Percentiles rank a stretch among this genome's conserved stretches.
Conservation (phyloP, 2,113 vertebrate genomes). For the Okapia johnstoni region DNA sequence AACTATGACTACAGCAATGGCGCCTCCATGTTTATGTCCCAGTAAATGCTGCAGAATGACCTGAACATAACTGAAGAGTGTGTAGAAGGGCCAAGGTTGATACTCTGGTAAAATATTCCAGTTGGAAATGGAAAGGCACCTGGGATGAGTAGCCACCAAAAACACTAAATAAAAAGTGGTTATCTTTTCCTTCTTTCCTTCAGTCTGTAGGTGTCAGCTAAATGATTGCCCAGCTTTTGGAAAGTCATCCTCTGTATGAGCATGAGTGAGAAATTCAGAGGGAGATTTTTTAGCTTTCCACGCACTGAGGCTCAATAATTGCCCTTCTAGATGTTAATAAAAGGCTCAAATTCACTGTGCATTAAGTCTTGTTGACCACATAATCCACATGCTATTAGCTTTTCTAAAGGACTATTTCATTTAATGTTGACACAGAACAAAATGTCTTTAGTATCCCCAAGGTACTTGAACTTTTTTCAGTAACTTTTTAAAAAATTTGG, state of each 20-base stretch:
- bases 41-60: not conserved
- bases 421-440: conserved; percentile 5
- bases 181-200: not conserved
- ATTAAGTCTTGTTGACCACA: not conserved
- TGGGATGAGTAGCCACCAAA: not conserved
- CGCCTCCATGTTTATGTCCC: not conserved
- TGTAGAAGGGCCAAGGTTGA: no score
- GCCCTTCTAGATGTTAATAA: not conserved
- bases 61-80: not conserved
- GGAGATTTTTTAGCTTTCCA: not conserved
- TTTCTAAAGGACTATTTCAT: conserved; percentile 1
- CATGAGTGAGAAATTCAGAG: not conserved
- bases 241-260: not conserved
- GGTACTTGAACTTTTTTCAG: not conserved
- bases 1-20: rapidly evolving
- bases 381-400: not conserved
- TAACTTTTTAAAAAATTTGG: not conserved
- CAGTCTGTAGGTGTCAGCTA: not conserved
- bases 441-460: not conserved
- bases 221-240: not conserved
- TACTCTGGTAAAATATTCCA: not conserved
- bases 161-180: not conserved
- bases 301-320: not conserved
- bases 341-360: not conserved
- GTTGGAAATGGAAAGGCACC: not conserved